Percentiles rank a stretch among this genome's conserved stretches.
These are phyloP conservation scores for Xestia ashworthii DNA, from an alignment of 2,888 invertebrate species.

Conservation along the genomic window DNA sequence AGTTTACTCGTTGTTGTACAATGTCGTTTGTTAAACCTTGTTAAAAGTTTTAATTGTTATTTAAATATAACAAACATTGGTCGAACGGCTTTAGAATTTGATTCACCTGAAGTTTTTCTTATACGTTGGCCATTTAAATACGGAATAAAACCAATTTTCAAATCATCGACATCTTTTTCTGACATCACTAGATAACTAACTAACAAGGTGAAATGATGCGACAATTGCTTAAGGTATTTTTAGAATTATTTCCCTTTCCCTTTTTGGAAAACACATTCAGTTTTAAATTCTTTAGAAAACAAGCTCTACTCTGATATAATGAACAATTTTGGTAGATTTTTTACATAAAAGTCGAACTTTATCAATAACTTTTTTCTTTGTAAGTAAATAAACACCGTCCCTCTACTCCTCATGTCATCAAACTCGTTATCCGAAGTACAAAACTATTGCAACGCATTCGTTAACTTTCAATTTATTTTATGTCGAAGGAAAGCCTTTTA, in stretches of 20 bases:
- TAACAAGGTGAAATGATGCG: background rate
- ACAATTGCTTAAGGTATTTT: background rate
- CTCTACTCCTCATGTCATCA: constrained; percentile 15
- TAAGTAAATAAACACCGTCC: background rate
- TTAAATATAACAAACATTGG: constrained; percentile 25
- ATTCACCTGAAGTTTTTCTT: background rate
- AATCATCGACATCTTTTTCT: background rate
- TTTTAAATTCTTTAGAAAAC: background rate
- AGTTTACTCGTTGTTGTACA: constrained; percentile 36
- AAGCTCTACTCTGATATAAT: background rate
- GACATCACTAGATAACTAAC: constrained; percentile 10
- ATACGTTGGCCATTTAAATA: background rate
- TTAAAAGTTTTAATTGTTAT: constrained; percentile 53
- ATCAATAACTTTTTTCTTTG: background rate
- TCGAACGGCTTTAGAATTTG: constrained; percentile 21
- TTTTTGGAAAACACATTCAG: too few relatives aligned
- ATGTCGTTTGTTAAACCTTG: constrained; percentile 26
- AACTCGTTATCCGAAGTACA: constrained; percentile 40
- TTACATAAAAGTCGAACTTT: background rate
- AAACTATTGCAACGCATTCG: constrained; percentile 39
- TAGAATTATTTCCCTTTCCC: background rate
- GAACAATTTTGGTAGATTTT: background rate
- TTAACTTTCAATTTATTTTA: constrained; percentile 53
- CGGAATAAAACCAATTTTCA: background rate
- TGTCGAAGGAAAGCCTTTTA: constrained; percentile 14